phyloP scores from a whole-genome alignment of 2,888 invertebrate genomes.

The Orthosia cruda region DNA sequence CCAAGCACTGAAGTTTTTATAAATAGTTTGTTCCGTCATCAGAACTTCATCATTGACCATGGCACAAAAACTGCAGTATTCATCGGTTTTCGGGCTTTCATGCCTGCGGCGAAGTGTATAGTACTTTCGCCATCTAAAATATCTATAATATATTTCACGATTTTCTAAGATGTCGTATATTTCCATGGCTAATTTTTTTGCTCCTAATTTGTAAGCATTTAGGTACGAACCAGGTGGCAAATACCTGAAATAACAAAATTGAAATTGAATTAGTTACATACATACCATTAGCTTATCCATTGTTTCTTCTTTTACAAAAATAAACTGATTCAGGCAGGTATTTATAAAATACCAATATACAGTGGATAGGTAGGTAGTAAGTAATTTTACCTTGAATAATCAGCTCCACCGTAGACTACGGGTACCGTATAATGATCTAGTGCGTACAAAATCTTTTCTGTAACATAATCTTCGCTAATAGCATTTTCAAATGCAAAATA shows the following conservation, averaged over 20 bases:
- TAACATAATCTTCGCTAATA: constrained; percentile 85
- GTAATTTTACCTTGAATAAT: constrained; percentile 90
- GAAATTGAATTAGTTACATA: neutral
- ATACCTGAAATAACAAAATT: constrained; percentile 75
- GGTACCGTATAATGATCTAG: constrained; percentile 93
- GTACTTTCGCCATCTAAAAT: constrained; percentile 82
- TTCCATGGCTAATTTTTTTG: constrained; percentile 74
- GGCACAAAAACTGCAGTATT: constrained; percentile 82
- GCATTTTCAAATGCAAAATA: constrained; percentile 86
- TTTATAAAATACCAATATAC: neutral
- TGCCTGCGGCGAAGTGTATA: constrained; percentile 77
- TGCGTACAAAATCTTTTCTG: constrained; percentile 84
- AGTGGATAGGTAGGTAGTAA: neutral
- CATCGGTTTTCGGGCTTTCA: constrained; percentile 76
- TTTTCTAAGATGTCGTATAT: constrained; percentile 76
- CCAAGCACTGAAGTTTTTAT: constrained; percentile 76
- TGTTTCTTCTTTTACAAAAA: neutral
- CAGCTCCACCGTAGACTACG: constrained; percentile 93
- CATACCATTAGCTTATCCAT: too few relatives aligned
- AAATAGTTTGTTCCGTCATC: constrained; percentile 67
- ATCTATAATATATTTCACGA: constrained; percentile 73
- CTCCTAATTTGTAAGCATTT: constrained; percentile 76
- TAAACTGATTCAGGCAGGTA: neutral
- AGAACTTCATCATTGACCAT: constrained; percentile 74
- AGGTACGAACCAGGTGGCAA: constrained; percentile 82